Evolutionary conservation across 2,113 vertebrate species (phyloP), one percentile per base, ranked within the genome.

Genomic region (Eretmochelys imbricata): DNA sequence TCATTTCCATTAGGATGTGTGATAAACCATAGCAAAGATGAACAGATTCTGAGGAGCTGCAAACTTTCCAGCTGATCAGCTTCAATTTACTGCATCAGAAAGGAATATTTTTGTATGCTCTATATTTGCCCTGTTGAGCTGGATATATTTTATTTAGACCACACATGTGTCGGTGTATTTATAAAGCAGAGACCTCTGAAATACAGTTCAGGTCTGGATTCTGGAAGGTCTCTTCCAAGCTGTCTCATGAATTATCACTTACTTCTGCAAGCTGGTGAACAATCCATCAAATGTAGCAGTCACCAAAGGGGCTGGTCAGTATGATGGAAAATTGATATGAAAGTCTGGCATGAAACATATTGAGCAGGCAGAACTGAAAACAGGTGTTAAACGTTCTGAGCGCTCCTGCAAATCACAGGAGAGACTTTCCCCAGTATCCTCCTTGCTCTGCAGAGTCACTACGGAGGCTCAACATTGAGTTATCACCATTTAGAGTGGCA

Each of bases 401-500:
- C 82, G 84, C 69, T 95, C 94, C 93, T 94, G 90, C 72, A 97
- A 96, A 97, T 94, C 4, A 29, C 69, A 91, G 95, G 72, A 62
- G 94, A 97, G 90, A 94, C 76, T 90, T 94, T 95, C 95, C 98
- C 96, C 97, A 35, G 89, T 95, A 90, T 97, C 79, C 97, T 88
- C 88, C 85, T 79, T 85, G 92, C 92, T 97, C 87, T 8, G 96
- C 97, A 89, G 98, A 98, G 96, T 98, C 98, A 98, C 98, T 96
- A 42, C 95, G 54, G 95, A 97, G 97, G 97, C 96, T 98, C 94
- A 89, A 97, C 96, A 46, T 57, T 98, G 98, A 98, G 95, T 98
- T 98, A 98, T 98, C 97, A 3, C 97, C 97, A 93, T 97, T 98
- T 97, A 96, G 96, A 97, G 96, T 97, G 98, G 98, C 98, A 98